Evolutionary conservation across 1,140 invertebrate genomes (phyloP).

Genomic region (Odontomachus brunneus): DNA sequence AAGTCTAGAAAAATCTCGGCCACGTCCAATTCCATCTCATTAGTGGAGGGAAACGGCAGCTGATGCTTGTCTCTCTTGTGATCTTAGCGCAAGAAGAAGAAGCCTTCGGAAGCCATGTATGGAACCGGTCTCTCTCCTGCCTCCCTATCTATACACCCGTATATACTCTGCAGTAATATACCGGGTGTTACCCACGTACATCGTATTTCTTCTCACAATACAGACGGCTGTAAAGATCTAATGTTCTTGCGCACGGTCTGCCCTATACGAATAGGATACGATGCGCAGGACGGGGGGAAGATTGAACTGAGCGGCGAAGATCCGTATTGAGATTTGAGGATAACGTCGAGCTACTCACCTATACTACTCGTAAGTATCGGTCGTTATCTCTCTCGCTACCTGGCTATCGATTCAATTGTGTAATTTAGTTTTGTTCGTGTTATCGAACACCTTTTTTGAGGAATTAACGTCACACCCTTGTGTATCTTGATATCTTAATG

Average conservation of each 20-base stretch:
- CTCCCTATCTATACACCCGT: conserved; percentile 80
- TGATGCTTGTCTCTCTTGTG: conserved; percentile 84
- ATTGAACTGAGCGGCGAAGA: conserved; percentile 41
- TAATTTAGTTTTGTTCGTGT: neutral
- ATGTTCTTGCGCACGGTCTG: conserved; percentile 47
- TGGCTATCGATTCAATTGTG: conserved; percentile 7
- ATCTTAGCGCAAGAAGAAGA: conserved; percentile 84
- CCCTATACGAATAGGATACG: neutral
- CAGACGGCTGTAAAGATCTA: conserved; percentile 59
- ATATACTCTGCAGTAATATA: conserved; percentile 80
- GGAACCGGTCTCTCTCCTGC: conserved; percentile 84
- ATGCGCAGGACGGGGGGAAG: neutral
- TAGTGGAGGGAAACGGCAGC: conserved; percentile 84
- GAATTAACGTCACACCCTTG: neutral
- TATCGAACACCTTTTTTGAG: neutral
- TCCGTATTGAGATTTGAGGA: conserved; percentile 64
- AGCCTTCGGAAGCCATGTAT: conserved; percentile 85
- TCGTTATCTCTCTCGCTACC: neutral
- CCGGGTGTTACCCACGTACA: conserved; percentile 82
- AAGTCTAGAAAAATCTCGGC: conserved; percentile 86
- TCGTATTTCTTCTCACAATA: conserved; percentile 74
- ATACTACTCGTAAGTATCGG: neutral
- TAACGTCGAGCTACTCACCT: conserved; percentile 44
- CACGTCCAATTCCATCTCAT: conserved; percentile 86
- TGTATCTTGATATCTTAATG: neutral